Evolutionary conservation across 2,888 invertebrate genomes (phyloP), one percentile per base, ranked within the genome.

Genomic region (Thera britannica): DNA sequence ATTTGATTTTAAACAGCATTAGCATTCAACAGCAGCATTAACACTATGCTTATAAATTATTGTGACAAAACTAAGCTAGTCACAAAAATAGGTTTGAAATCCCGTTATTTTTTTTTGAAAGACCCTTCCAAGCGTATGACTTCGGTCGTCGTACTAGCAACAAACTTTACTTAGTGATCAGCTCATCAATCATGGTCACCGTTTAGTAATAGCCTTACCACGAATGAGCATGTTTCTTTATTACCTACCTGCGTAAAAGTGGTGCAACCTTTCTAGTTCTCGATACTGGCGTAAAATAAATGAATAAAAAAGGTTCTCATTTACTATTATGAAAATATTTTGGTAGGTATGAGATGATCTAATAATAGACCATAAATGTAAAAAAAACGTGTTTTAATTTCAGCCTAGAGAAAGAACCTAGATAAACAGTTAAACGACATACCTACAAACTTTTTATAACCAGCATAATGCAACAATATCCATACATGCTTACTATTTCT

Each of bases 1-100:
- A 58, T 55, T 58, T 64, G 56, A 56, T 23, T 23, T 23, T 1
- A 64, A 68, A 52, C 46, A 61, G 54, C 58, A 23, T 5, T 62
- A 59, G 62, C 7, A 51, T 7, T 51, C 23, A 51, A 23, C 51
- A 51, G 23, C 23, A 23, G 23, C 23, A 23, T 23, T 23, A 23
- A 23, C 23, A 23, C 23, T 23, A 23, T 23, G 23, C 23, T 23
- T 23, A 23, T 23, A 23, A 23, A 23, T 23, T 23, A 23, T 23
- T 23, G 23, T 23, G 23, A 23, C 12, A 38, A 6, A 38, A 38
- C 38, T 9, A 46, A 46, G 44, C 9, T 46, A 9, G 9, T 2
- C 9, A 46, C 44, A 46, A 46, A 46, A 46, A 23, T 23, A 23
- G 23, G 0, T 23, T 23, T 23, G 23, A 23, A 1, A 23, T 23